Base-by-base conservation (phyloP, 2,888 invertebrate species). In the Xestia rhomboidea region DNA sequence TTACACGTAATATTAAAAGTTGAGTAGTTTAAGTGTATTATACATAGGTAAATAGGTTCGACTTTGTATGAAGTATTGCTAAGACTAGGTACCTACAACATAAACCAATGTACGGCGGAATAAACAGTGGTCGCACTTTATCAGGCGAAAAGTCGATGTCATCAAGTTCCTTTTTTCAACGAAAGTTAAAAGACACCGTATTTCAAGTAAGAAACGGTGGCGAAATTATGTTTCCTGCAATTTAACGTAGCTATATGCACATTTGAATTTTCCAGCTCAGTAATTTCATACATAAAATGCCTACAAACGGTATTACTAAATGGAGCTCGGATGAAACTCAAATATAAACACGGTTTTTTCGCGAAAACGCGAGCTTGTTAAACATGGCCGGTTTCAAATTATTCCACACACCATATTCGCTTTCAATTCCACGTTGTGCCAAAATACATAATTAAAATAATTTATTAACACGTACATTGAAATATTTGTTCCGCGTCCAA, bases 1-100 rank as follows among this genome's bases (percentile, higher is more conserved):
- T 96, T 96, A 96, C 96, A 96, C 94, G 93, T 96, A 96, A 95
- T 94, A 94, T 94, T 95, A 94, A 95, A 94, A 93, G 93, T 95
- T 95, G 95, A 93, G 90, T 95, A 96, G 95, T 87, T 79, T 96
- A 96, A 96, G 96, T 96, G 96, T 96, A 96, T 93, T 93, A 95
- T 96, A 95, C 90, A 93, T 95, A 96, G 93, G 90, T 94, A 93
- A 92, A 93, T 95, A 96, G 94, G 94, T 93, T 95, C 93, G 92
- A 95, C 95, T 95, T 95, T 95, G 94, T 96, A 95, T 94, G 94
- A 95, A 95, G 93, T 95, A 95, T 94, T 94, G 93, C 92, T 95
- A 95, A 94, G 95, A 90, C 90, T 92, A 93, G 93, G 88, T 93
- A 92, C 89, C 91, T 90, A 83, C 82, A 79, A 88, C 87, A 91